Conservation (phyloP, 2,888 invertebrate species). For the Meteorus colon region DNA sequence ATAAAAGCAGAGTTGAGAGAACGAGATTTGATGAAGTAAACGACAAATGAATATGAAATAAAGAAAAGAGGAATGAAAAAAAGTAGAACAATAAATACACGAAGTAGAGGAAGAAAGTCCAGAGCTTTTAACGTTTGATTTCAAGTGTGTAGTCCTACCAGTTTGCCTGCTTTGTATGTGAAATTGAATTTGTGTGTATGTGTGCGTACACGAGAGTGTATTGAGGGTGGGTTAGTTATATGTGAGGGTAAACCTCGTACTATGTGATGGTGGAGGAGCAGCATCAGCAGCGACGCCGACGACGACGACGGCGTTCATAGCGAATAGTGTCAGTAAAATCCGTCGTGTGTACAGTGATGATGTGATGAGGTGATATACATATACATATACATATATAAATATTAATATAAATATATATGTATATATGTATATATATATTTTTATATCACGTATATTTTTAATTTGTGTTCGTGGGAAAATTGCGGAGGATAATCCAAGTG, state of each 20-base stretch:
- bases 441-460: neutral
- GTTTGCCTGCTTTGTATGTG: neutral
- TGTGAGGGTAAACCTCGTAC: slow-evolving; percentile 14
- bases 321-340: slow-evolving; percentile 31
- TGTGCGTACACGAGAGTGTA: neutral
- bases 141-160: slow-evolving; percentile 9
- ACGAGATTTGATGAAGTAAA: neutral
- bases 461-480: slow-evolving; percentile 4
- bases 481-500: neutral
- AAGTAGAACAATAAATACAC: neutral
- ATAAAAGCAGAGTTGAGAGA: neutral
- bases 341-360: slow-evolving; percentile 24
- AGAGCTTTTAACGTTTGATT: slow-evolving; percentile 5
- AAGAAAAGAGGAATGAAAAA: neutral
- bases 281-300: slow-evolving; percentile 34
- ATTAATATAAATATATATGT: neutral
- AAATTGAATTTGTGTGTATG: neutral
- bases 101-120: neutral
- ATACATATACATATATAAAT: neutral
- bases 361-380: slow-evolving; percentile 8
- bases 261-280: slow-evolving; percentile 28
- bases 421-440: neutral
- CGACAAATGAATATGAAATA: neutral
- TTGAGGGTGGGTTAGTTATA: slow-evolving; percentile 2
- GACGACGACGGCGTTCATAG: slow-evolving; percentile 36